Percentiles rank a stretch among this genome's conserved stretches.
phyloP scores from a whole-genome alignment of 1,140 invertebrate genomes.

The Paraescarpia echinospica region DNA sequence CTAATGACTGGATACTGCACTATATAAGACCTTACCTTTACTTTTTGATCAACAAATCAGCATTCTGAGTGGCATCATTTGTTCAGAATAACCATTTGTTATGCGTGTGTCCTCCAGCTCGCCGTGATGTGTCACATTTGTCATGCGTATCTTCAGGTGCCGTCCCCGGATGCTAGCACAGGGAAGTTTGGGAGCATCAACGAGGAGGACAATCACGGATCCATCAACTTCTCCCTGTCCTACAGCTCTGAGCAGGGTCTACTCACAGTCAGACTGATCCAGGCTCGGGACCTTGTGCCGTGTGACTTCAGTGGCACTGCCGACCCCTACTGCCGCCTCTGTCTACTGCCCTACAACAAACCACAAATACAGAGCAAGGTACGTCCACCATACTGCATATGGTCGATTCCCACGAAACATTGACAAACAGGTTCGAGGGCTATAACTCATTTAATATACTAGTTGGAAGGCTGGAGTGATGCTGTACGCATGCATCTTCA shows the following conservation, averaged over 20 bases:
- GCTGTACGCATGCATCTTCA: too few relatives aligned
- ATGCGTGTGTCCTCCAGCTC: too few relatives aligned
- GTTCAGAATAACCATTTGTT: too few relatives aligned
- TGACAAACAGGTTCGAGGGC: too few relatives aligned
- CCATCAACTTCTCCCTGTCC: conserved; percentile 48
- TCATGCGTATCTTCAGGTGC: neutral
- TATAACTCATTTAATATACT: too few relatives aligned
- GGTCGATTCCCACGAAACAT: too few relatives aligned
- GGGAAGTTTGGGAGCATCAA: conserved; percentile 20
- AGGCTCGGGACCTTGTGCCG: conserved; percentile 50
- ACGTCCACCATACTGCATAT: neutral
- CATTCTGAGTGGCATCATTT: too few relatives aligned
- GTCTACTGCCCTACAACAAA: conserved; percentile 43
- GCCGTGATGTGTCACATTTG: too few relatives aligned
- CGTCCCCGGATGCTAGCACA: neutral
- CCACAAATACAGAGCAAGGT: conserved; percentile 44
- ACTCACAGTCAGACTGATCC: conserved; percentile 49
- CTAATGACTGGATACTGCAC: too few relatives aligned
- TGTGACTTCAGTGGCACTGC: conserved; percentile 47
- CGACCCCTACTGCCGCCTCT: conserved; percentile 53
- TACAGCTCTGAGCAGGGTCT: conserved; percentile 49
- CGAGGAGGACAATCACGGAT: conserved; percentile 47
- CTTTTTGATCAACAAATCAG: too few relatives aligned
- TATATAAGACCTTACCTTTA: too few relatives aligned
- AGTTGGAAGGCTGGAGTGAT: too few relatives aligned